Percentiles rank a stretch among this genome's conserved stretches.
These are phyloP conservation scores for Aphaenogaster floridana DNA, from an alignment of 1,140 invertebrate genomes.

Conservation along the genomic window DNA sequence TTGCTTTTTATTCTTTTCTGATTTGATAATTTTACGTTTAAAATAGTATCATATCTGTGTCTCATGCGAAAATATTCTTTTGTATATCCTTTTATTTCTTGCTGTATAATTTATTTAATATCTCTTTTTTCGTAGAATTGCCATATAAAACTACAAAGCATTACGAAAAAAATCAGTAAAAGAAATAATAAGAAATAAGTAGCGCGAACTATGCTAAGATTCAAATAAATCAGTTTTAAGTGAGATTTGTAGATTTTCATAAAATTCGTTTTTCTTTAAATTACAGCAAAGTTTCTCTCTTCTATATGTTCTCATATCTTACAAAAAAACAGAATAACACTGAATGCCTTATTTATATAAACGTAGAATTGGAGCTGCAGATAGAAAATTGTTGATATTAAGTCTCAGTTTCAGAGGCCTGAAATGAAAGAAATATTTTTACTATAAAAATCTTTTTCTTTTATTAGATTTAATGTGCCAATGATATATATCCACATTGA, in stretches of 20 bases:
- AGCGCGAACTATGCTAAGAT: slow-evolving; percentile 19
- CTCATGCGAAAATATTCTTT: slow-evolving; percentile 48
- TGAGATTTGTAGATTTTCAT: slow-evolving; percentile 58
- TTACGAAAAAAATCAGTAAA: slow-evolving; percentile 37
- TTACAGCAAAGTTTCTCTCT: slow-evolving; percentile 57
- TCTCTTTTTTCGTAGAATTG: background rate
- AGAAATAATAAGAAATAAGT: slow-evolving; percentile 39
- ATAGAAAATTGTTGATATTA: slow-evolving; percentile 80
- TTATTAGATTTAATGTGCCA: slow-evolving; percentile 70
- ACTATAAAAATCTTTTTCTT: slow-evolving; percentile 69
- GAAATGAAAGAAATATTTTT: slow-evolving; percentile 80
- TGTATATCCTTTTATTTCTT: slow-evolving; percentile 35
- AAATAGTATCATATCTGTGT: slow-evolving; percentile 19
- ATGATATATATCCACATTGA: slow-evolving; percentile 71
- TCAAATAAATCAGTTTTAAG: slow-evolving; percentile 47
- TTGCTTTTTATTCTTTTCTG: background rate
- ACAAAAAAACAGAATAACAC: slow-evolving; percentile 72
- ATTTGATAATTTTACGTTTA: slow-evolving; percentile 18
- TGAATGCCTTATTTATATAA: slow-evolving; percentile 71
- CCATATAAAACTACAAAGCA: slow-evolving; percentile 48
- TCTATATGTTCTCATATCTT: slow-evolving; percentile 65
- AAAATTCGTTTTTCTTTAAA: slow-evolving; percentile 53
- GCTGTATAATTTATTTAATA: slow-evolving; percentile 44
- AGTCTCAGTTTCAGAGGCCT: slow-evolving; percentile 85
- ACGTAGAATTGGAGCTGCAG: slow-evolving; percentile 74